Percentiles rank a stretch among this genome's conserved stretches.
These are phyloP conservation scores for Myiozetetes cayanensis DNA, from an alignment of 2,113 vertebrate genomes.

Conservation along the genomic window DNA sequence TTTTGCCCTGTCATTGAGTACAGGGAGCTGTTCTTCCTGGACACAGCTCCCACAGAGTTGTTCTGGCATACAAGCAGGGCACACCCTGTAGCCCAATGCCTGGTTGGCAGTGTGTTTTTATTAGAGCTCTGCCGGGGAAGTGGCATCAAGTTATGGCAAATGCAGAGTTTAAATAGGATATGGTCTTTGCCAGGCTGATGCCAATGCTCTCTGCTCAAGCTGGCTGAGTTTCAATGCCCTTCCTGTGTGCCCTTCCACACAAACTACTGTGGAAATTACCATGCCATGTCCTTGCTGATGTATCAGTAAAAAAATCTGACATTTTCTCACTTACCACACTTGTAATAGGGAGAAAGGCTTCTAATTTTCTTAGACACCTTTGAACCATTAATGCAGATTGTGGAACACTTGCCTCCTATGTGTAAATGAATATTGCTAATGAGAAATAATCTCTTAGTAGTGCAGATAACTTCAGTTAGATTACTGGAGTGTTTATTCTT, in stretches of 20 bases:
- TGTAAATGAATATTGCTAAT: background rate
- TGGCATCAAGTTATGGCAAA: background rate
- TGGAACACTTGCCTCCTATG: background rate
- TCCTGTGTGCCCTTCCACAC: background rate
- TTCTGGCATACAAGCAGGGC: background rate
- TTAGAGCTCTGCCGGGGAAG: background rate
- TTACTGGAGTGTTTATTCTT: background rate
- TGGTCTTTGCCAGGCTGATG: rapidly evolving
- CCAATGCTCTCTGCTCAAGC: too few relatives aligned
- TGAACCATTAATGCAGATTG: background rate
- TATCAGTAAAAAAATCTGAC: background rate
- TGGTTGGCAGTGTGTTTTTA: background rate
- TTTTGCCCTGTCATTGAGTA: background rate
- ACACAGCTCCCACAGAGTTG: background rate
- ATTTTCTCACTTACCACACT: background rate
- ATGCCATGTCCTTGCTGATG: background rate
- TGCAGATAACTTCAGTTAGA: background rate
- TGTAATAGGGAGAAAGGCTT: background rate
- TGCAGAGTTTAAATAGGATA: background rate
- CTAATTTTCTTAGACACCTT: background rate
- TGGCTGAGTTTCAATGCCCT: background rate
- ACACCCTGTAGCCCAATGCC: background rate
- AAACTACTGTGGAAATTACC: background rate
- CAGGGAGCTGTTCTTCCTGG: background rate
- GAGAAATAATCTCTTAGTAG: background rate